Evolutionary conservation across 2,888 invertebrate genomes (phyloP).

Genomic region (Andrena dorsata): DNA sequence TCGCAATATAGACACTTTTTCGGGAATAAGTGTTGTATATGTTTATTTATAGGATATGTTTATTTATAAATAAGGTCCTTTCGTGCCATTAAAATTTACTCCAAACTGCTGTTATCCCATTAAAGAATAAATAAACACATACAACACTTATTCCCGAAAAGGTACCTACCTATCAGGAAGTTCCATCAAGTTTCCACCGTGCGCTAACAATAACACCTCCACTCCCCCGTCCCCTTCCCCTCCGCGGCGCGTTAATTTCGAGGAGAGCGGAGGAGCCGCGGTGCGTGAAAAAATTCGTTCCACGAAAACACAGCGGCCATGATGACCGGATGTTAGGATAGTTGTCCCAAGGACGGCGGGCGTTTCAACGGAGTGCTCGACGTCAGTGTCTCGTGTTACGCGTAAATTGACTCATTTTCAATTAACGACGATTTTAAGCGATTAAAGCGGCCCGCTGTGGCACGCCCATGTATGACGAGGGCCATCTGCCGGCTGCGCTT

Average conservation of each 20-base stretch:
- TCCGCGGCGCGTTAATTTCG: not conserved
- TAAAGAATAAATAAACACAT: no score
- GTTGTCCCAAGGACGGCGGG: conserved; percentile 34
- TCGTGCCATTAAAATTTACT: no score
- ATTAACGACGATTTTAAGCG: conserved; percentile 71
- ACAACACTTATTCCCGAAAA: no score
- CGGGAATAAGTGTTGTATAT: no score
- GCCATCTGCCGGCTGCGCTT: conserved; percentile 65
- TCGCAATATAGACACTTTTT: no score
- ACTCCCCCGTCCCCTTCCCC: not conserved
- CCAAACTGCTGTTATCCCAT: no score
- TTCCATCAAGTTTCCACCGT: no score
- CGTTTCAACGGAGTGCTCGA: conserved; percentile 12
- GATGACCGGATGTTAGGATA: conserved; percentile 43
- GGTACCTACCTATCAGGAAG: no score
- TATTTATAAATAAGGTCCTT: no score
- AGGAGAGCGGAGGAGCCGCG: not conserved
- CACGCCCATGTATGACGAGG: conserved; percentile 68
- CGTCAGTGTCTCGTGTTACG: conserved; percentile 51
- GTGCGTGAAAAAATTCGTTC: conserved; percentile 3
- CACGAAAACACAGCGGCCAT: not conserved
- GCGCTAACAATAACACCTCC: not conserved
- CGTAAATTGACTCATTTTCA: conserved; percentile 74
- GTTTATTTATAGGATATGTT: no score
- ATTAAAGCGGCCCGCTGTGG: conserved; percentile 62